Base-by-base conservation (phyloP, 30 jellyfish, hydroid and myxozoan genomes). In the Hydractinia echinata region DNA sequence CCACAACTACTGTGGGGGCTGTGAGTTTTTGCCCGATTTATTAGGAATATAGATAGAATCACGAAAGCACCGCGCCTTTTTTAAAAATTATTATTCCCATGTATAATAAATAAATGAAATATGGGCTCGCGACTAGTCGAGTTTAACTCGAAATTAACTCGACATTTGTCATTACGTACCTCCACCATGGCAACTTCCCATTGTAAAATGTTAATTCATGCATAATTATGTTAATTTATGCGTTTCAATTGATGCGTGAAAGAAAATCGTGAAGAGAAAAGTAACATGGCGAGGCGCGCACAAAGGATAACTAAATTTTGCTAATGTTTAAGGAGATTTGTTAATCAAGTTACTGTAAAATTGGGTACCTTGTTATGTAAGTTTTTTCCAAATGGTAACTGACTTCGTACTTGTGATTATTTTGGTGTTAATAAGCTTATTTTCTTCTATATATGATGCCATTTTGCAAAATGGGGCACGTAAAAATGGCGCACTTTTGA, bases 401-500 rank as follows among this genome's bases (percentile, higher is more conserved):
- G 2, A 6, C 76, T 6, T 19, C 53, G 21, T 19, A 13, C 53
- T 66, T 66, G 48, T 19, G 48, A 66, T 66, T 8, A 19, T 66
- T 7, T 8, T 8, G 21, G 74, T 16, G 39, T 13, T 51, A 64
- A 51, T 44, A 64, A 44, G 7, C 51, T 64, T 64, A n/a, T n/a
- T 64, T 64, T 64, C 39, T 64, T n/a, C 74, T 6, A 64, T 77
- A 21, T 77, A 58, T 53, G 85, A 77, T 77, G 85, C 85, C 85
- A 77, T 77, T 77, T 77, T 77, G 77, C 85, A 77, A 77, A 55
- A 77, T 77, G 85, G 85, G 85, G 78, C 76, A 19, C 76, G 30
- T 19, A 58, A 77, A 77, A 77, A 77, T 77, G 85, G 85, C 85
- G 85, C 85, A 77, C 85, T 77, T 77, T 77, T 77, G 85, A 77